Evolutionary conservation across 2,113 vertebrate genomes (phyloP).

Genomic region (Oncorhynchus tshawytscha): DNA sequence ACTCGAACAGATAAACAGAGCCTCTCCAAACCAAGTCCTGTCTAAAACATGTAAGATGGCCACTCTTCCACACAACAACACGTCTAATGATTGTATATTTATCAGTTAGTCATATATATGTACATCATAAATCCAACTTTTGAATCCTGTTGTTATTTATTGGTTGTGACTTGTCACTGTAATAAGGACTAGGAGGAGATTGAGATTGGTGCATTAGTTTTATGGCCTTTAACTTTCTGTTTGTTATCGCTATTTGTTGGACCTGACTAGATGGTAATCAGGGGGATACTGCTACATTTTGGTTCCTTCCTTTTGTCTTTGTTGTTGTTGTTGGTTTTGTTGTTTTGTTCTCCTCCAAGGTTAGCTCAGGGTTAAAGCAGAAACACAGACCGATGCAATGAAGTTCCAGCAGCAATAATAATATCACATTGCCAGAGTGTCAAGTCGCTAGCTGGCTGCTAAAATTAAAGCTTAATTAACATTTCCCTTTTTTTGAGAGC

Average conservation of each 20-base stretch:
- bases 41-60: neutral
- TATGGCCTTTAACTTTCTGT: too few relatives aligned
- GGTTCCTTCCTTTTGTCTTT: conserved; percentile 9
- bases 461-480: conserved; percentile 44
- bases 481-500: conserved; percentile 32
- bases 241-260: neutral
- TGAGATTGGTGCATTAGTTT: neutral
- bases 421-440: neutral
- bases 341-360: conserved; percentile 17
- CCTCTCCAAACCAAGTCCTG: conserved; percentile 6
- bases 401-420: conserved; percentile 20
- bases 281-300: too few relatives aligned
- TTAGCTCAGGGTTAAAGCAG: conserved; percentile 1
- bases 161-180: neutral
- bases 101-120: neutral
- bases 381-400: conserved; percentile 21
- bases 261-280: too few relatives aligned
- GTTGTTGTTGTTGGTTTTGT: conserved; percentile 21
- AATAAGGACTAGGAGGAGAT: neutral
- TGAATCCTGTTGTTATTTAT: neutral
- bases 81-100: too few relatives aligned
- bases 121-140: neutral
- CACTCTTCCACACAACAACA: conserved; percentile 1
- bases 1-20: conserved; percentile 28
- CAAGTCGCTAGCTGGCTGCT: conserved; percentile 28